Evolutionary conservation across 1,140 invertebrate species (phyloP), one percentile per base, ranked within the genome.

Genomic region (Apis laboriosa): DNA sequence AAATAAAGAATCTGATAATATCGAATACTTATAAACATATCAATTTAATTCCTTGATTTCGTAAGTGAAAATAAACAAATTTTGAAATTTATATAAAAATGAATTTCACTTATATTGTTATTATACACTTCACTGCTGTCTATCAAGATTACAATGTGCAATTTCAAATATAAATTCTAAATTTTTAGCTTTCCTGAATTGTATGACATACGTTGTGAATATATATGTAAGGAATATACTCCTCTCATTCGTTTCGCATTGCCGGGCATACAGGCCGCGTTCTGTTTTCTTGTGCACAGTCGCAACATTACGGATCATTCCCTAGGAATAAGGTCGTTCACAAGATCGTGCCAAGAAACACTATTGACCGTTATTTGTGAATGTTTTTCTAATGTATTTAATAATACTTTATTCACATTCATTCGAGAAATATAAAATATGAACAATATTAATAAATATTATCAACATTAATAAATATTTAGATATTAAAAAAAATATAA

Each of bases 251-350:
- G 85, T 86, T 73, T 80, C 85, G 84, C 84, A 81, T 85, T 87
- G 87, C 72, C 89, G 88, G 84, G 76, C 87, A 92, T 91, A 90
- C 90, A 86, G 90, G 88, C 84, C 89, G 84, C 82, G 89, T 80
- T 83, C 86, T 84, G 89, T 92, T 90, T 87, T 89, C 88, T 89
- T 86, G 88, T 79, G 85, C 83, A 83, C 86, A 89, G 76, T 85
- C 84, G 85, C 85, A 87, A 86, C 77, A 85, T 63, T 68, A 83
- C 60, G 78, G 77, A 88, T 83, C 77, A 78, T 78, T 84, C 77
- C 72, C 71, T 77, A 83, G 78, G 86, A 87, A 87, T 87, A 84
- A 84, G 79, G 77, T 83, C 81, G 81, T 83, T 78, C 76, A 7
- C 66, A 77, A 83, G 75, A 83, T 83, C 81, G 67, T 77, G 75